phyloP scores from a whole-genome alignment of 2,888 invertebrate species.

The Nebria brevicollis region DNA sequence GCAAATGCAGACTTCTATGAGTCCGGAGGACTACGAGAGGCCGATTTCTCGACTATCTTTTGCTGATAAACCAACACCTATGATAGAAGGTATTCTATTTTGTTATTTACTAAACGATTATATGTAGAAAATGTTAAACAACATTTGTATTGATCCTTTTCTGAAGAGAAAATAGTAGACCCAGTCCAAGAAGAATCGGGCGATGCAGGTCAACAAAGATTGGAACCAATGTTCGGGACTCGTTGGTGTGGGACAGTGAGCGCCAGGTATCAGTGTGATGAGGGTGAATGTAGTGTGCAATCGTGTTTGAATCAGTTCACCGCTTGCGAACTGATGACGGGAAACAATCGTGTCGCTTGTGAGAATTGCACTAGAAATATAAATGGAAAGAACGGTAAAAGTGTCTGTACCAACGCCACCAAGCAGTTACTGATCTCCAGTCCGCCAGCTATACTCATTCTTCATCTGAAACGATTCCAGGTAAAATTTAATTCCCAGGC shows the following conservation, averaged over 20 bases:
- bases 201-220: background rate
- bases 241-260: slow-evolving; percentile 68
- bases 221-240: slow-evolving; percentile 17
- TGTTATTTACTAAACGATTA: no score
- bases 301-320: slow-evolving; percentile 95
- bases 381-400: slow-evolving; percentile 74
- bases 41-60: slow-evolving; percentile 60
- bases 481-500: slow-evolving; percentile 61
- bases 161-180: slow-evolving; percentile 13
- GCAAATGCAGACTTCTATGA: slow-evolving; percentile 10
- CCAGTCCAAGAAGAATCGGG: background rate
- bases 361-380: slow-evolving; percentile 85
- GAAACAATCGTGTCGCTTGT: slow-evolving; percentile 93
- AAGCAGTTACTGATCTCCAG: slow-evolving; percentile 88
- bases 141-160: no score
- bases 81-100: slow-evolving; percentile 16
- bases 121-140: background rate
- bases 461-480: slow-evolving; percentile 96
- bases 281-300: slow-evolving; percentile 84
- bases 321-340: slow-evolving; percentile 87
- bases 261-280: slow-evolving; percentile 77
- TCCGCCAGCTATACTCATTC: slow-evolving; percentile 92
- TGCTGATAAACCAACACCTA: slow-evolving; percentile 45
- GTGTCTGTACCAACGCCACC: slow-evolving; percentile 82
- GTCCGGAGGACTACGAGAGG: slow-evolving; percentile 55